Evolutionary conservation across 2,113 vertebrate genomes (phyloP).

Genomic region (Microcebus murinus): DNA sequence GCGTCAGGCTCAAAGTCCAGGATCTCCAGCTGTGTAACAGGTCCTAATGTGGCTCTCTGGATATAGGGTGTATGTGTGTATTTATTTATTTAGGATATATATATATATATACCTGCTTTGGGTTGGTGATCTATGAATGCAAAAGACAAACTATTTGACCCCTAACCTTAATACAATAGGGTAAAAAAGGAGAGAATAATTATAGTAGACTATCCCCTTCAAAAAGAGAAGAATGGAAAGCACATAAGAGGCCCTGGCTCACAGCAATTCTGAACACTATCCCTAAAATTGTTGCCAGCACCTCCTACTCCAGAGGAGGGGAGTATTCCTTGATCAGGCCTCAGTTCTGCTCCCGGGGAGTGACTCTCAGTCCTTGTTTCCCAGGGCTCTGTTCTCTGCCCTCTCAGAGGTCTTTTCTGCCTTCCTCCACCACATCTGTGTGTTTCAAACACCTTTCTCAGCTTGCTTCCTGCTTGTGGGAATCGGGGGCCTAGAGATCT

Average conservation of each 20-base stretch:
- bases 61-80: not conserved
- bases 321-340: too few species aligned
- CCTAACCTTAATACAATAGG: not conserved
- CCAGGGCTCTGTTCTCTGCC: not conserved
- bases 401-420: not conserved
- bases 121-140: not conserved
- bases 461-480: not conserved
- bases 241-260: not conserved
- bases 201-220: not conserved
- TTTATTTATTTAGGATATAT: too few species aligned
- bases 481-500: not conserved
- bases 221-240: not conserved
- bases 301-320: not conserved
- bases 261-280: not conserved
- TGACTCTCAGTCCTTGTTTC: not conserved
- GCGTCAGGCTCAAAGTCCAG: not conserved
- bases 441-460: not conserved
- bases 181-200: not conserved
- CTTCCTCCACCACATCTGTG: not conserved
- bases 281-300: not conserved
- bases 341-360: not conserved
- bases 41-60: not conserved
- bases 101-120: not conserved
- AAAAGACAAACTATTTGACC: not conserved
- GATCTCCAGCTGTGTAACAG: not conserved